Evolutionary conservation across 2,888 invertebrate species (phyloP), one percentile per base, ranked within the genome.

Genomic region (Erebia palarica): DNA sequence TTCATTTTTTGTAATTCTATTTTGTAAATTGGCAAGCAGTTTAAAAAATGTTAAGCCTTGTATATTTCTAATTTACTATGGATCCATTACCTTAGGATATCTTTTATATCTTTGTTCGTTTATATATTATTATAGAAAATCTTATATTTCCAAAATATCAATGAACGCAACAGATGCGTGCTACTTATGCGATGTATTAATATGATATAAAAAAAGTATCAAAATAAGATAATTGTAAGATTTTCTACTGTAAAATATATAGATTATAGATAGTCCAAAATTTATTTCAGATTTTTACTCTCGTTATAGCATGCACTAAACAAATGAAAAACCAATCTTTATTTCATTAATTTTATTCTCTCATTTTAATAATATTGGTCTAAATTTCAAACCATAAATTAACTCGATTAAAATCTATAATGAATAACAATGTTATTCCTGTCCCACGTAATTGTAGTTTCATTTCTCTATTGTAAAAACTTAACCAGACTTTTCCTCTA

Each of bases 91-190:
- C 36, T 36, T 36, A 7, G 0, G 5, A 1, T 16, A 42, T 16
- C 60, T 60, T 42, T 16, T 60, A 44, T 60, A 60, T 44, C 60
- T 60, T 60, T 44, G 27, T 60, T 60, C 42, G 42, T 60, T 42
- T 42, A 60, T 60, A 16, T 36, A 27, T 27, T 27, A 36, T 4
- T 58, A 16, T 59, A 60, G 60, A 60, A 60, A 60, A 44, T 60
- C 44, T 60, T 60, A 60, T 42, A 42, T 60, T 3, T 5, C n/a
- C 9, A 14, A 58, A 7, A 14, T 7, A 14, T 36, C n/a, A 59
- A 59, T 3, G n/a, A 58, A 36, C 14, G 27, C 27, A 58, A 58
- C 14, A 14, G 8, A 58, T 11, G 11, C 7, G 5, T 36, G 14
- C 7, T 14, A 14, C 4, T 14, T 14, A 57, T 1, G n/a, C 16